Percentiles rank a stretch among this genome's conserved stretches.
Evolutionary conservation across 2,888 invertebrate species (phyloP).

Genomic region (Thecocarcelia acutangulata): DNA sequence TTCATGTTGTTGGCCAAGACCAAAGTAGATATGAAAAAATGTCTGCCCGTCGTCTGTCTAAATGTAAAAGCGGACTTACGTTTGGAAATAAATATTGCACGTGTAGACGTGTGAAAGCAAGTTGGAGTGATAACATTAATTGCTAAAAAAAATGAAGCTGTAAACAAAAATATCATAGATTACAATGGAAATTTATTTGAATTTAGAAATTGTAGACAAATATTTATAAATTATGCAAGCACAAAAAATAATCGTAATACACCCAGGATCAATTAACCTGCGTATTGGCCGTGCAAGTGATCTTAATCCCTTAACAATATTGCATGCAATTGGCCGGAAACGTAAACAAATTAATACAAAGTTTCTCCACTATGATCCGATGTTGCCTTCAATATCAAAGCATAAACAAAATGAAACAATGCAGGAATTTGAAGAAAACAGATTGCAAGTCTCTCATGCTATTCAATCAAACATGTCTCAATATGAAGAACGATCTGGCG

Average conservation of each 20-base stretch:
- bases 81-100: too few species aligned
- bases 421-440: slow-evolving; percentile 90
- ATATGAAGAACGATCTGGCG: slow-evolving; percentile 80
- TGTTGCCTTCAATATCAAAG: slow-evolving; percentile 73
- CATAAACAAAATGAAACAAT: slow-evolving; percentile 82
- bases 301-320: slow-evolving; percentile 90
- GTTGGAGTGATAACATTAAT: too few species aligned
- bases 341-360: slow-evolving; percentile 72
- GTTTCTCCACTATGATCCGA: slow-evolving; percentile 71
- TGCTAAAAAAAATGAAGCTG: too few species aligned
- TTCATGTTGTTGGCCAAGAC: too few species aligned
- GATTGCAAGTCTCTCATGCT: slow-evolving; percentile 91
- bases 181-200: not conserved
- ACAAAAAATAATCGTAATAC: slow-evolving; percentile 94
- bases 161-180: not conserved
- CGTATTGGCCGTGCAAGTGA: slow-evolving; percentile 96
- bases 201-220: not conserved
- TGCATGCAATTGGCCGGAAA: slow-evolving; percentile 84
- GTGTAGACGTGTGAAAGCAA: too few species aligned
- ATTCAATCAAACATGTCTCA: slow-evolving; percentile 93
- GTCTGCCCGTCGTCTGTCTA: too few species aligned
- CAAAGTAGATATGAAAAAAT: too few species aligned
- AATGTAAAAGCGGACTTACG: too few species aligned
- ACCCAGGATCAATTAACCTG: slow-evolving; percentile 94
- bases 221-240: slow-evolving; percentile 80